Percentiles rank a stretch among this genome's conserved stretches.
These are phyloP conservation scores for Andrena praecox DNA, from an alignment of 2,888 invertebrate species.

Conservation along the genomic window DNA sequence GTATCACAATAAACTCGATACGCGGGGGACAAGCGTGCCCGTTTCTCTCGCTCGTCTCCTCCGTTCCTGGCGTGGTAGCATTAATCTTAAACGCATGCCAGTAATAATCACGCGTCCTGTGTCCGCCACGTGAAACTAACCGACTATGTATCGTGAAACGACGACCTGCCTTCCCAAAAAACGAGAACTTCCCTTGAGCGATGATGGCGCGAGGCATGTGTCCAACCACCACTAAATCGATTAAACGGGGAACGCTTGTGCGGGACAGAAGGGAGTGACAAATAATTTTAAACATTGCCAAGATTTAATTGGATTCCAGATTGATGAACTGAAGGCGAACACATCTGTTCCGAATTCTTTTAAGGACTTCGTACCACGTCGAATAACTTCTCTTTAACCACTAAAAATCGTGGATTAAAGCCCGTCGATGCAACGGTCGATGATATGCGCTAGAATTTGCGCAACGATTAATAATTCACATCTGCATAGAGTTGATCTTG, in stretches of 20 bases:
- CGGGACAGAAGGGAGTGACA: background rate
- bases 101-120: slow-evolving; percentile 55
- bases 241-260: background rate
- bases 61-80: slow-evolving; percentile 34
- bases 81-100: slow-evolving; percentile 61
- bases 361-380: no score
- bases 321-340: background rate
- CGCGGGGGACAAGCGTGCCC: slow-evolving; percentile 5
- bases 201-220: slow-evolving; percentile 31
- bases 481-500: background rate
- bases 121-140: slow-evolving; percentile 29
- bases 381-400: no score
- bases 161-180: slow-evolving; percentile 23
- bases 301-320: background rate
- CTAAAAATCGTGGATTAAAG: no score
- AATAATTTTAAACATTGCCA: slow-evolving; percentile 42
- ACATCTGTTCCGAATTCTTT: background rate
- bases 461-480: background rate
- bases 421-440: no score
- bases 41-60: slow-evolving; percentile 24
- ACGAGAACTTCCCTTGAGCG: slow-evolving; percentile 43
- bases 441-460: no score
- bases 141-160: slow-evolving; percentile 1
- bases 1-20: slow-evolving; percentile 29
- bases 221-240: slow-evolving; percentile 29